These are phyloP conservation scores for Pyrocoelia pectoralis DNA, from an alignment of 2,888 invertebrate species.

Conservation along the genomic window DNA sequence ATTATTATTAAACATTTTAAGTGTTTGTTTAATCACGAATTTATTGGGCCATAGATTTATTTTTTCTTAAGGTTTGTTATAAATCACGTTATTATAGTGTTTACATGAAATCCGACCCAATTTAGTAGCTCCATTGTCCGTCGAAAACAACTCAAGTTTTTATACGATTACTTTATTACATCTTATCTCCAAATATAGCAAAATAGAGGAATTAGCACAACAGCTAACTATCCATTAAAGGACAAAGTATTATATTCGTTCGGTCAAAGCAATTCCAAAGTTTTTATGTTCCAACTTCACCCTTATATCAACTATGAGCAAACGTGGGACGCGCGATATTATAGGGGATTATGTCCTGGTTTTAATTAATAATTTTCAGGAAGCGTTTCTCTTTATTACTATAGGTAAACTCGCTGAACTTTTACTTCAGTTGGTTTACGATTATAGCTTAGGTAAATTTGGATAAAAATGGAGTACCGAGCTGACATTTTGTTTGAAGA, in stretches of 20 bases:
- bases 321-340: conserved; percentile 28
- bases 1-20: too few relatives aligned
- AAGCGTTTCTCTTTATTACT: conserved; percentile 30
- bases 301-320: conserved; percentile 35
- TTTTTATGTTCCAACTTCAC: conserved; percentile 49
- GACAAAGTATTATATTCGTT: conserved; percentile 30
- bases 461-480: background rate
- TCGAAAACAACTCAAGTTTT: conserved; percentile 6
- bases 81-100: conserved; percentile 16
- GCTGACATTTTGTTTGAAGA: conserved; percentile 1
- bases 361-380: conserved; percentile 34
- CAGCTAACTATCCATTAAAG: conserved; percentile 34
- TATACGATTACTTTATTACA: conserved; percentile 18
- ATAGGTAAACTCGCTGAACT: conserved; percentile 25
- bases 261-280: conserved; percentile 45
- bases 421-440: conserved; percentile 14
- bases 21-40: too few relatives aligned
- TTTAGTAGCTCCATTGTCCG: conserved; percentile 1
- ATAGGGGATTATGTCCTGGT: conserved; percentile 31
- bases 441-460: conserved; percentile 17
- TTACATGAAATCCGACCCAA: conserved; percentile 24
- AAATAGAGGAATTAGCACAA: conserved; percentile 28
- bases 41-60: background rate
- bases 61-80: conserved; percentile 17
- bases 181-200: conserved; percentile 14